Base-by-base conservation (phyloP, 2,888 invertebrate species). In the Drosophila buzzatii region DNA sequence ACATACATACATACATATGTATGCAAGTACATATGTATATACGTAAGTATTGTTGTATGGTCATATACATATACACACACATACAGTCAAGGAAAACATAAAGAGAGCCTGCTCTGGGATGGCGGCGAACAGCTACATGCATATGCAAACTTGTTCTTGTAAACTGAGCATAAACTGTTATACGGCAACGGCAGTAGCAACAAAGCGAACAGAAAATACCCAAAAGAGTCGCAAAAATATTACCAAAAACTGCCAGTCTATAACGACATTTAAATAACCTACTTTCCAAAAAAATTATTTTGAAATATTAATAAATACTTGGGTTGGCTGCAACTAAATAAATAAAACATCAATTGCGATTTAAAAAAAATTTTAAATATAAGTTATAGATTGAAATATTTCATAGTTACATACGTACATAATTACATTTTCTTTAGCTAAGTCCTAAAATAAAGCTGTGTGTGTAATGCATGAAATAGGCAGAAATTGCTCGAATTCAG, bases 111-210 rank as follows among this genome's bases (percentile, higher is more conserved):
- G 33, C 39, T 60, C 49, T 39, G 27, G 27, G 27, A 23, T 16
- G 18, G n/a, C 41, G 33, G 49, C 27, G 39, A 53, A 47, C 62
- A 59, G 70, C 76, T n/a, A n/a, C n/a, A n/a, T n/a, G n/a, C n/a
- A n/a, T 61, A 69, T 61, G 49, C 79, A 74, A 78, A 73, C 78
- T 73, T 56, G 58, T 73, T 65, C 41, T 41, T 75, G 47, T 58
- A 62, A 53, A 41, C 62, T 64, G 58, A 70, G 55, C 49, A 76
- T 55, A 67, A 79, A 78, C 77, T 78, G 78, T 78, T 78, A 81
- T 78, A 78, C 81, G 35, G 45, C 58, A 58, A 42, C 27, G 42
- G 59, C 31, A 51, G 56, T 70, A 59, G 65, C 66, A 63, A 56
- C 63, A 66, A 72, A 20, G 45, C 20, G 53, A 70, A 68, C 47